Evolutionary conservation across 2,797 vertebrate species (phyloP).

Genomic region (Pangasius sanitwongsei): DNA sequence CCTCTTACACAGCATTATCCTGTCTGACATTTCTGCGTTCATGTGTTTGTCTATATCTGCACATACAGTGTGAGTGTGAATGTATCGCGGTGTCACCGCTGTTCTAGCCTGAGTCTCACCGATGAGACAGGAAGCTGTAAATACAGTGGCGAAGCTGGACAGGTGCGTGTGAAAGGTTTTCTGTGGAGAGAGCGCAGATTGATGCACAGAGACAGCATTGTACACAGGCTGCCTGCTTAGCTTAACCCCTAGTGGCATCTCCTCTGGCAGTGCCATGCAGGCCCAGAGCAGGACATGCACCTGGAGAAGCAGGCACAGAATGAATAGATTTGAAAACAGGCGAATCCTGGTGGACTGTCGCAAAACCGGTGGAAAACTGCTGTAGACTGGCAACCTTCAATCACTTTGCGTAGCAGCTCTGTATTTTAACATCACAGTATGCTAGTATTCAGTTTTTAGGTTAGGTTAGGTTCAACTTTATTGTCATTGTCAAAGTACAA

Average conservation of each 20-base stretch:
- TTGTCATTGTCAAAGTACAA: too few species aligned
- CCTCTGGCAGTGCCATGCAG: background rate
- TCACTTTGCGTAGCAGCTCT: background rate
- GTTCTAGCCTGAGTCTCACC: constrained; percentile 10
- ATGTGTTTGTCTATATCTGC: background rate
- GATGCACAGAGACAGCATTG: constrained; percentile 26
- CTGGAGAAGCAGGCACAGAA: background rate
- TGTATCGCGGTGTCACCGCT: background rate
- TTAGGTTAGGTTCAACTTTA: too few species aligned
- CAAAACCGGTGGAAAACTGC: background rate
- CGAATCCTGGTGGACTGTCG: background rate
- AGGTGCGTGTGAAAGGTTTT: constrained; percentile 25
- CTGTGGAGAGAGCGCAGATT: background rate
- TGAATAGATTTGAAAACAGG: background rate
- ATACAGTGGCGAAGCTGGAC: background rate
- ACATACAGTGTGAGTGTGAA: background rate
- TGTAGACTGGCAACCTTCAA: background rate
- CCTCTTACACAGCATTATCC: background rate
- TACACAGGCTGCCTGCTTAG: constrained; percentile 7
- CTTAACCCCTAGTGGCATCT: constrained; percentile 10
- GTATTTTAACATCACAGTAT: background rate
- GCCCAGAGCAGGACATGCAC: background rate
- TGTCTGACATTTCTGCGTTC: background rate
- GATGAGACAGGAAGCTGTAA: constrained; percentile 15
- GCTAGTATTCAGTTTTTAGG: background rate